Evolutionary conservation across 1,140 invertebrate species (phyloP).

Genomic region (Drosophila miranda): DNA sequence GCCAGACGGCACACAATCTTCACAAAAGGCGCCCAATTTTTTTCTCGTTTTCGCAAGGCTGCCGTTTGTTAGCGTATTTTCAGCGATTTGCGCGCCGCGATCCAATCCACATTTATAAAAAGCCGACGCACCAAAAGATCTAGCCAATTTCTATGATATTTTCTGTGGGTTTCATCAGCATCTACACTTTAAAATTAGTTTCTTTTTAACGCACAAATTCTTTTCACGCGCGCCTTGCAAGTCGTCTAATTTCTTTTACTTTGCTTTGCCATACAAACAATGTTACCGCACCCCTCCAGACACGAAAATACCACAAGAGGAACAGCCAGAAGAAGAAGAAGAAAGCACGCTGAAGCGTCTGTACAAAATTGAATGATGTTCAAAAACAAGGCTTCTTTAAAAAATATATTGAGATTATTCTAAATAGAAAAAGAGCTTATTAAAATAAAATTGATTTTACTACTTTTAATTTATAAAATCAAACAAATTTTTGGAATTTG

Average conservation of each 20-base stretch:
- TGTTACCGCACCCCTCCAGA: conserved; percentile 14
- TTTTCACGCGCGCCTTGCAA: conserved; percentile 67
- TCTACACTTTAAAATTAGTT: conserved; percentile 15
- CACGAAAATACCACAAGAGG: conserved; percentile 4
- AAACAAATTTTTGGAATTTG: too few species aligned
- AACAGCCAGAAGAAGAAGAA: background rate
- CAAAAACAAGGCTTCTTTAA: too few species aligned
- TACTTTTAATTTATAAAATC: too few species aligned
- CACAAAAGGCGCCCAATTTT: conserved; percentile 68
- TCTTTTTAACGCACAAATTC: conserved; percentile 23
- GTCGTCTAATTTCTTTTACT: conserved; percentile 21
- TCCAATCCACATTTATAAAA: conserved; percentile 28
- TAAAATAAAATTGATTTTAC: too few species aligned
- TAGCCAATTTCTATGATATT: conserved; percentile 18
- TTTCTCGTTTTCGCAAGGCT: conserved; percentile 50
- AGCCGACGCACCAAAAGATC: conserved; percentile 5
- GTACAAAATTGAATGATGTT: too few species aligned
- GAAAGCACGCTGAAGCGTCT: background rate
- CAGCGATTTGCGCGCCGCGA: conserved; percentile 19
- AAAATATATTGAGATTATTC: background rate
- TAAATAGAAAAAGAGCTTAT: background rate
- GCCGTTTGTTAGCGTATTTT: conserved; percentile 20
- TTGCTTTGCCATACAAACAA: conserved; percentile 1
- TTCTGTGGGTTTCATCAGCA: conserved; percentile 10
- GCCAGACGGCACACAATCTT: conserved; percentile 20